Percentiles rank a stretch among this genome's conserved stretches.
These are phyloP conservation scores for Diplodus sargus DNA, from an alignment of 2,797 vertebrate species.

Conservation along the genomic window DNA sequence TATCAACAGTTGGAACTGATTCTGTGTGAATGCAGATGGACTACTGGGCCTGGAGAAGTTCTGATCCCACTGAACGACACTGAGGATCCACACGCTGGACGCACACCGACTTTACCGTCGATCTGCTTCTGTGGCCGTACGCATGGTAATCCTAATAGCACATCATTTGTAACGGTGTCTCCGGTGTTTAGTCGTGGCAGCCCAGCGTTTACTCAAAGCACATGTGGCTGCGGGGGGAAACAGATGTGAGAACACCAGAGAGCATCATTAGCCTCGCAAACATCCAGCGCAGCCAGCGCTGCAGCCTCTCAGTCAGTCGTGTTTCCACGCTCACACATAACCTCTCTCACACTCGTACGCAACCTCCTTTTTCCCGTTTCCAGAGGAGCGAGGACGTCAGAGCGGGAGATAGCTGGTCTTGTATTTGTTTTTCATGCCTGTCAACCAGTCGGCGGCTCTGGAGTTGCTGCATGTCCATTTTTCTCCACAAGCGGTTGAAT, in stretches of 20 bases:
- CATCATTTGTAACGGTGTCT: slow-evolving; percentile 67
- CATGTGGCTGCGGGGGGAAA: slow-evolving; percentile 71
- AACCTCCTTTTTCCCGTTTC: slow-evolving; percentile 21
- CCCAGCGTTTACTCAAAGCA: slow-evolving; percentile 75
- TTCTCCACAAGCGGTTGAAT: slow-evolving; percentile 29
- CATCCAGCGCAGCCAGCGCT: slow-evolving; percentile 47
- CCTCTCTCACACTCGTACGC: slow-evolving; percentile 54
- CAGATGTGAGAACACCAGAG: slow-evolving; percentile 78
- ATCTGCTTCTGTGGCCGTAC: slow-evolving; percentile 59
- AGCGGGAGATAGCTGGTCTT: slow-evolving; percentile 29
- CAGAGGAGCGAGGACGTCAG: slow-evolving; percentile 50
- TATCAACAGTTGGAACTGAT: too few relatives aligned
- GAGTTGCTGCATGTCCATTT: slow-evolving; percentile 34
- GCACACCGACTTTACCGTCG: slow-evolving; percentile 43
- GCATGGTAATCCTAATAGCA: slow-evolving; percentile 68
- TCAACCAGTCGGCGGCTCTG: slow-evolving; percentile 45
- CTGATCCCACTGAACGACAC: background rate
- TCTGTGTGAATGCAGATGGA: too few relatives aligned
- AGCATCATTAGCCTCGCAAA: slow-evolving; percentile 80
- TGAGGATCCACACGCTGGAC: slow-evolving; percentile 15
- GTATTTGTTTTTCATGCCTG: slow-evolving; percentile 60
- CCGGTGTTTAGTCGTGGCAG: slow-evolving; percentile 60
- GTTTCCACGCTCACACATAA: slow-evolving; percentile 26
- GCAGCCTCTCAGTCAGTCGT: slow-evolving; percentile 47
- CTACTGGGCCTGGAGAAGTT: too few relatives aligned